A percentile compares a stretch with the other conserved stretches of the same genome.
phyloP scores from a whole-genome alignment of 92 coral and sea anemone species.

The Chrysogorgia sp. region DNA sequence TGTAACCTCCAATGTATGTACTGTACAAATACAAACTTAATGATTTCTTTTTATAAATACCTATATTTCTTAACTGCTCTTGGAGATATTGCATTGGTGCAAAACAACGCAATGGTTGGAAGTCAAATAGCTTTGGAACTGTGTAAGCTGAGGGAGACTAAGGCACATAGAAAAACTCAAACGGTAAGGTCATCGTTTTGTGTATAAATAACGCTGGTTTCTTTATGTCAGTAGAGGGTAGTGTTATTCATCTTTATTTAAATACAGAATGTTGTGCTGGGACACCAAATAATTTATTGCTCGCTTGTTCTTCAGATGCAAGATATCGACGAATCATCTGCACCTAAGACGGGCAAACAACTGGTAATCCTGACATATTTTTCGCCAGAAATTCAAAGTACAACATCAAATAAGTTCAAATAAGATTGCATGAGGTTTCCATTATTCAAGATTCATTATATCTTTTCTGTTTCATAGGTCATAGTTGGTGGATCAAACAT shows the following conservation, averaged over 20 bases:
- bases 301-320: background rate
- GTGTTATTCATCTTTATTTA: too few species aligned
- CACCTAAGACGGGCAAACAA: conserved; percentile 26
- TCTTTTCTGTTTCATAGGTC: conserved; percentile 60
- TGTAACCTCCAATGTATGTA: too few species aligned
- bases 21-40: too few species aligned
- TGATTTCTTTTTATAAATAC: too few species aligned
- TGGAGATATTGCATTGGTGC: conserved; percentile 74
- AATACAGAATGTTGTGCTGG: too few species aligned
- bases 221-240: too few species aligned
- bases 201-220: background rate
- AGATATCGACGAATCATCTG: background rate
- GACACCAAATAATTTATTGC: background rate
- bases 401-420: too few species aligned
- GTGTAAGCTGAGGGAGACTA: conserved; percentile 62
- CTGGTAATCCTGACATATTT: too few species aligned
- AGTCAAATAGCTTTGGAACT: conserved; percentile 92
- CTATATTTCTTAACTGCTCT: conserved; percentile 27
- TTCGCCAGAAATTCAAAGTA: too few species aligned
- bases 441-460: background rate
- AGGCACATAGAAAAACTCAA: conserved; percentile 41
- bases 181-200: background rate
- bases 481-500: conserved; percentile 94
- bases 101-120: conserved; percentile 81
- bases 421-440: too few species aligned